These are phyloP conservation scores for Leucozona laternaria DNA, from an alignment of 2,888 invertebrate species.

Conservation along the genomic window DNA sequence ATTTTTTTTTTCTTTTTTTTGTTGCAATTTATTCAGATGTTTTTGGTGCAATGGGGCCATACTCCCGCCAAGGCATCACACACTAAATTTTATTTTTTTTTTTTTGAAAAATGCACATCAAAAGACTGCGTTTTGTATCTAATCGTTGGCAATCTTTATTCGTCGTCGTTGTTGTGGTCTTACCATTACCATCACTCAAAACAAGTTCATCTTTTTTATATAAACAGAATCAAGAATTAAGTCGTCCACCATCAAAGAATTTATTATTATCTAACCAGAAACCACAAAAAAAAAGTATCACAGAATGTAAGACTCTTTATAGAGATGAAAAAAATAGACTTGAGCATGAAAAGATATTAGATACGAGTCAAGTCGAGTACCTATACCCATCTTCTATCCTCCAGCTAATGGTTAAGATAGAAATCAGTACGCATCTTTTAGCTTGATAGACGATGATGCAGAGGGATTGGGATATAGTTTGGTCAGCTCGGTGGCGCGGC, in stretches of 20 bases:
- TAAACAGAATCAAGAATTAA: slow-evolving; percentile 57
- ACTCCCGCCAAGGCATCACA: slow-evolving; percentile 19
- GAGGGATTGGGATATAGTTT: not conserved
- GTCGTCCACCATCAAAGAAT: slow-evolving; percentile 51
- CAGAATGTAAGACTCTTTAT: not conserved
- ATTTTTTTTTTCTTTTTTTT: not conserved
- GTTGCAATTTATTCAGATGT: slow-evolving; percentile 8
- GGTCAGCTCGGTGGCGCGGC: not conserved
- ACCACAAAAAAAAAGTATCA: slow-evolving; percentile 44
- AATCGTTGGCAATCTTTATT: slow-evolving; percentile 41
- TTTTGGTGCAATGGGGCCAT: slow-evolving; percentile 49
- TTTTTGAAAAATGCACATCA: not conserved
- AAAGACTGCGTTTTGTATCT: slow-evolving; percentile 35
- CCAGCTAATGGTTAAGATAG: slow-evolving; percentile 50
- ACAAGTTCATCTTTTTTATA: slow-evolving; percentile 56
- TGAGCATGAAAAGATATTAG: slow-evolving; percentile 46
- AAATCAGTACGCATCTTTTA: slow-evolving; percentile 49
- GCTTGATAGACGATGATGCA: slow-evolving; percentile 4
- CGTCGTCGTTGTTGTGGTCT: slow-evolving; percentile 4
- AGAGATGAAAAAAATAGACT: slow-evolving; percentile 15
- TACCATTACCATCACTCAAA: slow-evolving; percentile 25
- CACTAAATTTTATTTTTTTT: not conserved
- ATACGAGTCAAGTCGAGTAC: slow-evolving; percentile 22
- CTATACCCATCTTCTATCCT: not conserved
- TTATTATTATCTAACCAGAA: slow-evolving; percentile 6